These are phyloP conservation scores for Galerucella nymphaeae DNA, from an alignment of 2,888 invertebrate species.

Conservation along the genomic window DNA sequence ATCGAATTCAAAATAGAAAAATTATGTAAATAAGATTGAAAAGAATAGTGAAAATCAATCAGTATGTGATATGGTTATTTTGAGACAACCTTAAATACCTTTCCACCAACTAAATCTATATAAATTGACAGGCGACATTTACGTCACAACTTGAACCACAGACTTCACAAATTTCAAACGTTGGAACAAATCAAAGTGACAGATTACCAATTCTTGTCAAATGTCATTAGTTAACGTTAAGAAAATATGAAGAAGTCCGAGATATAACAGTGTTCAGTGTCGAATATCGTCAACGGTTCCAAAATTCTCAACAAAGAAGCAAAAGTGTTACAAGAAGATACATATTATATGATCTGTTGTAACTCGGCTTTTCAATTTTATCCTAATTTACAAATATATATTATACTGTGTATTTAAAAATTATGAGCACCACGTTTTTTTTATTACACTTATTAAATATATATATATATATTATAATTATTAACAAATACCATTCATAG, in stretches of 20 bases:
- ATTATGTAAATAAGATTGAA: background rate
- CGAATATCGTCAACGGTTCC: too few relatives aligned
- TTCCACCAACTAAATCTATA: too few relatives aligned
- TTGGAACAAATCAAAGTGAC: background rate
- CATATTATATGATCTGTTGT: too few relatives aligned
- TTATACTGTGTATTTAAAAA: conserved; percentile 21
- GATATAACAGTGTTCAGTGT: background rate
- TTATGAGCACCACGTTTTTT: conserved; percentile 28
- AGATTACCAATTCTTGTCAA: conserved; percentile 9
- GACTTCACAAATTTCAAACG: too few relatives aligned
- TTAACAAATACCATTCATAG: conserved; percentile 35
- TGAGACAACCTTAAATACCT: too few relatives aligned
- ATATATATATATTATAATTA: conserved; percentile 7
- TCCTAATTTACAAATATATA: conserved; percentile 7
- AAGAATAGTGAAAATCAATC: too few relatives aligned
- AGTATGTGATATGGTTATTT: too few relatives aligned
- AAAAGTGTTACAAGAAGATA: too few relatives aligned
- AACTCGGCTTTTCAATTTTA: background rate
- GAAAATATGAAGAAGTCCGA: conserved; percentile 1
- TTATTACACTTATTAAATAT: conserved; percentile 18
- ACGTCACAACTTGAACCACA: too few relatives aligned
- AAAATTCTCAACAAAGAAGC: too few relatives aligned
- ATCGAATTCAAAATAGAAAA: conserved; percentile 4
- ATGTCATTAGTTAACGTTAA: background rate
- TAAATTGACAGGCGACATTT: too few relatives aligned